Evolutionary conservation across 2,888 invertebrate species (phyloP).

Genomic region (Drosophila eohydei): DNA sequence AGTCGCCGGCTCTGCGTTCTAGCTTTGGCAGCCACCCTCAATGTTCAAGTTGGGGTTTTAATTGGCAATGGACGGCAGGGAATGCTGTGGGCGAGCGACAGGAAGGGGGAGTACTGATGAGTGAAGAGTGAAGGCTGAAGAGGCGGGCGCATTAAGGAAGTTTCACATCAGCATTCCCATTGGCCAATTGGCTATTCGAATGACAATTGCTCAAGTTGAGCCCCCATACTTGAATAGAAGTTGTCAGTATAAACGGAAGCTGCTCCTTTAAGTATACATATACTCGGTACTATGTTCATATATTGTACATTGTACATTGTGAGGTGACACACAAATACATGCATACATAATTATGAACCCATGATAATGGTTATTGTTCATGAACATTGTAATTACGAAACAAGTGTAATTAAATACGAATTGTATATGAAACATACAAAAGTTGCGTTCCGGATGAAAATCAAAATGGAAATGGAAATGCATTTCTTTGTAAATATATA

Average conservation of each 20-base stretch:
- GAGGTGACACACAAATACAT: too few relatives aligned
- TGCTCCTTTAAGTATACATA: neutral
- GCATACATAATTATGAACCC: too few relatives aligned
- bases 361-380: too few relatives aligned
- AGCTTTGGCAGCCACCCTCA: conserved; percentile 40
- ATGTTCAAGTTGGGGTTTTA: neutral
- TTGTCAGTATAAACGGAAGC: neutral
- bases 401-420: too few relatives aligned
- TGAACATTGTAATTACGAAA: too few relatives aligned
- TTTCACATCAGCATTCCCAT: neutral
- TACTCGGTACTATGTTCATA: too few relatives aligned
- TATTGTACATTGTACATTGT: too few relatives aligned
- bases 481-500: too few relatives aligned
- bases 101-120: neutral
- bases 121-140: neutral
- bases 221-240: neutral
- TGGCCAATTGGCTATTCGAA: neutral
- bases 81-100: neutral
- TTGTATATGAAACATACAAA: too few relatives aligned
- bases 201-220: neutral
- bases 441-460: too few relatives aligned
- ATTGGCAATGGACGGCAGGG: neutral
- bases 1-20: conserved; percentile 11
- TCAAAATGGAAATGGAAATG: too few relatives aligned
- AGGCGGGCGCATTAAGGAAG: neutral